A percentile compares a stretch with the other conserved stretches of the same genome.
Conservation (phyloP, 2,113 vertebrate genomes). For the Passer montanus region DNA sequence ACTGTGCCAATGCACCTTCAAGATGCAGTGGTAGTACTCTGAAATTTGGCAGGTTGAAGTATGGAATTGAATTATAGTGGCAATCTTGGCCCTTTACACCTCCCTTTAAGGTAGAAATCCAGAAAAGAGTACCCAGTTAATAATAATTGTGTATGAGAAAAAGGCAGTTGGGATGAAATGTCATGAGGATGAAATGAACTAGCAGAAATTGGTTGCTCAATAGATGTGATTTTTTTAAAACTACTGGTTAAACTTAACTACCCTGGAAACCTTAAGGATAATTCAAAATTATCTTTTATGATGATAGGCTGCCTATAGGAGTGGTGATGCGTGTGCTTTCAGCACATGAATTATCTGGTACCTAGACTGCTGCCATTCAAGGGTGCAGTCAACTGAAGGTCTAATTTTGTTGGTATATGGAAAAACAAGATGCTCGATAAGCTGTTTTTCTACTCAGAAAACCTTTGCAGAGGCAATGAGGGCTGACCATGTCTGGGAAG, state of each 20-base stretch:
- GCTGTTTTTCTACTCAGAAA: not conserved
- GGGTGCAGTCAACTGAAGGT: not conserved
- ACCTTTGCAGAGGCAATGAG: not conserved
- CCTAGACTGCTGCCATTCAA: not conserved
- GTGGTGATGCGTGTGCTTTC: not conserved
- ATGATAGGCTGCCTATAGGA: not conserved
- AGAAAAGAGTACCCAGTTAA: not conserved
- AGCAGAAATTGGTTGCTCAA: not conserved
- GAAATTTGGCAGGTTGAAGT: not conserved
- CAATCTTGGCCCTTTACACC: not conserved
- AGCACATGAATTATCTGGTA: not conserved
- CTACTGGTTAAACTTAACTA: not conserved
- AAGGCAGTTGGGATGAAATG: not conserved
- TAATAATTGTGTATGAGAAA: not conserved
- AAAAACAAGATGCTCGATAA: not conserved
- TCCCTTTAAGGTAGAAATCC: not conserved
- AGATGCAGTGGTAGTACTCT: not conserved
- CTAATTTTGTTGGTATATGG: not conserved
- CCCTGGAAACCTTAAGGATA: not conserved
- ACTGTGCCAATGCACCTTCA: not conserved
- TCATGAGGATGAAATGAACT: not conserved
- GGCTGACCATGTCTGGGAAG: not conserved
- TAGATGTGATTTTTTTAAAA: not conserved
- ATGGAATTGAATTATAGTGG: not conserved
- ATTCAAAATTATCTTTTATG: not conserved